Conservation (phyloP, 2,888 invertebrate genomes). For the Agonum fuliginosum region DNA sequence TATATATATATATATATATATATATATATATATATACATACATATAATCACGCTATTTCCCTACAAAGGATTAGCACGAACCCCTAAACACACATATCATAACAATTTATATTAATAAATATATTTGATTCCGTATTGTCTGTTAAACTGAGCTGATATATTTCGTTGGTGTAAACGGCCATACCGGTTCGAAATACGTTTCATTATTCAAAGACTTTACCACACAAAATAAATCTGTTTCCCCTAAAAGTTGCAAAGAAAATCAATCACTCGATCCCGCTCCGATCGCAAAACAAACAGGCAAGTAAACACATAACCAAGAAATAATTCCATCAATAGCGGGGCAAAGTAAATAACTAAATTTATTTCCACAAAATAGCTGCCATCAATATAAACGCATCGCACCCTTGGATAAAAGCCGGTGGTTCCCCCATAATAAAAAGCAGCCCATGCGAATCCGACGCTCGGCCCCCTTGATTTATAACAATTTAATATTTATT, state of each 20-base stretch:
- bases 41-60: too few species aligned
- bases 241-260: slow-evolving; percentile 18
- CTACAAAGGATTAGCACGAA: too few species aligned
- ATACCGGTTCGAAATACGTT: too few species aligned
- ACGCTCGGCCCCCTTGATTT: slow-evolving; percentile 70
- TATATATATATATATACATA: too few species aligned
- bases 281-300: slow-evolving; percentile 35
- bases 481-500: slow-evolving; percentile 75
- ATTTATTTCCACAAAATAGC: slow-evolving; percentile 68
- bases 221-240: neutral
- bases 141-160: too few species aligned
- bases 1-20: too few species aligned
- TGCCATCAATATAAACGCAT: slow-evolving; percentile 56
- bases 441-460: slow-evolving; percentile 66
- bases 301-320: slow-evolving; percentile 35
- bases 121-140: too few species aligned
- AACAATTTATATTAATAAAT: too few species aligned
- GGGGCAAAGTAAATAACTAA: slow-evolving; percentile 57
- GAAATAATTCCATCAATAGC: slow-evolving; percentile 44
- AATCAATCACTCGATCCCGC: slow-evolving; percentile 28
- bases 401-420: slow-evolving; percentile 37
- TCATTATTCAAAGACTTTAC: neutral
- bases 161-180: too few species aligned
- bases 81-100: too few species aligned
- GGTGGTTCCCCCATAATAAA: slow-evolving; percentile 65